phyloP scores from a whole-genome alignment of 1,140 invertebrate genomes.

The Helicoverpa armigera region DNA sequence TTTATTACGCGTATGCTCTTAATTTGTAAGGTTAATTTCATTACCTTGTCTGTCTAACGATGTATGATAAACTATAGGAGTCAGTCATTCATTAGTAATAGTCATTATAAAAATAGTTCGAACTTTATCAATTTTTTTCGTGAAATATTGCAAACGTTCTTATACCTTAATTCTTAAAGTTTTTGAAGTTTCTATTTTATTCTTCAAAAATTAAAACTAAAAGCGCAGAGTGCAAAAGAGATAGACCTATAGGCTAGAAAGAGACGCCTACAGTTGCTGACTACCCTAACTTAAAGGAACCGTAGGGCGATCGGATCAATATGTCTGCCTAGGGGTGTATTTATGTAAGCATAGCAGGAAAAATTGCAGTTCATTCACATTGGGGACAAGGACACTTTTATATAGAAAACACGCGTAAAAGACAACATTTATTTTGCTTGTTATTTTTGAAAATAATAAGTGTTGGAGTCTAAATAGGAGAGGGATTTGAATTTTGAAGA shows the following conservation, averaged over 20 bases:
- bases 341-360: conserved; percentile 22
- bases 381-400: neutral
- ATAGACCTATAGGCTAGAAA: neutral
- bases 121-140: neutral
- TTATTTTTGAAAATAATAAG: no score
- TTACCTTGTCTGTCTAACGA: neutral
- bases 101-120: no score
- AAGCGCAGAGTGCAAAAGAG: conserved; percentile 27
- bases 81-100: no score
- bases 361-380: conserved; percentile 46
- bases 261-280: conserved; percentile 11
- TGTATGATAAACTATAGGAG: no score
- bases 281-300: conserved; percentile 33
- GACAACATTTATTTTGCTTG: neutral
- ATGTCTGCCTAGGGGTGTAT: conserved; percentile 37
- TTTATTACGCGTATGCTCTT: neutral
- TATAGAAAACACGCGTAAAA: neutral
- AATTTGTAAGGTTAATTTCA: conserved; percentile 40
- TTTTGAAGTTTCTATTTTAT: neutral
- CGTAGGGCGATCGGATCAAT: conserved; percentile 44
- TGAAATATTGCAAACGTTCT: neutral
- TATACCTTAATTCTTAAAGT: neutral
- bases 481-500: no score
- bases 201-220: neutral
- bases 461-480: no score